These are phyloP conservation scores for chimpanzee (Pan troglodytes) DNA, from an alignment of 2,113 vertebrate species.

Conservation along the genomic window DNA sequence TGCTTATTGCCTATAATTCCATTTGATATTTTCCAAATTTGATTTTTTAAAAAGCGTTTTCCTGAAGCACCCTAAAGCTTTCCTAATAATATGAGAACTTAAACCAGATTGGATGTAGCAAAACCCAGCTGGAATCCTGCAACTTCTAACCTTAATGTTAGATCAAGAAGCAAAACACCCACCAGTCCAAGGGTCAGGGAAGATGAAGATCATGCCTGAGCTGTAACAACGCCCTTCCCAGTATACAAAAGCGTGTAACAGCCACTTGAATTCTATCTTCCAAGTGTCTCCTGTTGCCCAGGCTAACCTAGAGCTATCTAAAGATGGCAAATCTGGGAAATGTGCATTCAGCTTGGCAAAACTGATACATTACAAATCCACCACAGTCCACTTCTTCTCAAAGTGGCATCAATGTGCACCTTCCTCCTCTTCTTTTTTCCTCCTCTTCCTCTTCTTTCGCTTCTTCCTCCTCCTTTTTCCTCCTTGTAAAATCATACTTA, in stretches of 20 bases:
- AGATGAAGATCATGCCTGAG: neutral
- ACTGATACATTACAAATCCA: neutral
- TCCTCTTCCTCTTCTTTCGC: neutral
- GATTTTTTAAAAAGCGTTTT: neutral
- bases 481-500: neutral
- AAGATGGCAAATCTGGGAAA: neutral
- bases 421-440: neutral
- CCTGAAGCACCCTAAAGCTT: neutral
- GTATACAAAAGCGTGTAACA: neutral
- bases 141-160: neutral
- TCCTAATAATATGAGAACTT: neutral
- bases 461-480: neutral
- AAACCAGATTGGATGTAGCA: neutral
- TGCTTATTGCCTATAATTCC: neutral
- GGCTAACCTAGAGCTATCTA: neutral
- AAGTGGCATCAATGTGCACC: neutral
- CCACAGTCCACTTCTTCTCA: neutral
- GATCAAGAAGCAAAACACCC: neutral
- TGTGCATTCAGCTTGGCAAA: neutral
- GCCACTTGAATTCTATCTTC: neutral
- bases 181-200: neutral
- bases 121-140: neutral
- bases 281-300: neutral
- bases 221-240: neutral
- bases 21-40: neutral